Evolutionary conservation across 2,888 invertebrate genomes (phyloP), one percentile per base, ranked within the genome.

Genomic region (Altica lythri): DNA sequence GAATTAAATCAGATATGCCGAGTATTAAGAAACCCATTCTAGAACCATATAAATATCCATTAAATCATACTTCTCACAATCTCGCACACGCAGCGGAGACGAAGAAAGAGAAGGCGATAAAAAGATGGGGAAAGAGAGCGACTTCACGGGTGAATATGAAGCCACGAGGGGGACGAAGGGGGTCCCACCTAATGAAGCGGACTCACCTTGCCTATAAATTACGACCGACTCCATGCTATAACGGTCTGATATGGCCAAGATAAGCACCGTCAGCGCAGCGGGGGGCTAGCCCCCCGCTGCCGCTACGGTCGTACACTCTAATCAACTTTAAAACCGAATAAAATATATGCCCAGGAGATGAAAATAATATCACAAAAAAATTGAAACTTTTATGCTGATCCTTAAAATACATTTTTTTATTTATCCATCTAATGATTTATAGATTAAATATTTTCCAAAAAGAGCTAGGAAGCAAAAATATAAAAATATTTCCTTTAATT

Each of bases 171-270:
- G 63, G 66, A 65, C 50, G 43, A 49, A 40, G 70, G 71, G 70
- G 71, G 66, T 67, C 70, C 69, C 70, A 73, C 75, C 75, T 76
- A 76, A 76, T 75, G 76, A 76, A 76, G 73, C 75, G 72, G 74
- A 70, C 75, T 75, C 75, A 76, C 73, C 75, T 76, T 74, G 73
- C 72, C 76, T 75, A 77, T 77, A 77, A 77, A 77, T 77, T 76
- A 77, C 74, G 72, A 67, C 71, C 71, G 73, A 74, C 75, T 76
- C 73, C 75, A 75, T 75, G 76, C 74, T 74, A 75, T 75, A 76
- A 75, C 76, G 76, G 76, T 76, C 73, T 71, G 77, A 76, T 76
- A 76, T 74, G 76, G 76, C 75, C 75, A 72, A 75, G 75, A 76
- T 76, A 76, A 76, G 75, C 75, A 74, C 75, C 75, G 71, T 72